These are phyloP conservation scores for Cephalopachus bancanus DNA, from an alignment of 2,797 vertebrate genomes.

Conservation along the genomic window DNA sequence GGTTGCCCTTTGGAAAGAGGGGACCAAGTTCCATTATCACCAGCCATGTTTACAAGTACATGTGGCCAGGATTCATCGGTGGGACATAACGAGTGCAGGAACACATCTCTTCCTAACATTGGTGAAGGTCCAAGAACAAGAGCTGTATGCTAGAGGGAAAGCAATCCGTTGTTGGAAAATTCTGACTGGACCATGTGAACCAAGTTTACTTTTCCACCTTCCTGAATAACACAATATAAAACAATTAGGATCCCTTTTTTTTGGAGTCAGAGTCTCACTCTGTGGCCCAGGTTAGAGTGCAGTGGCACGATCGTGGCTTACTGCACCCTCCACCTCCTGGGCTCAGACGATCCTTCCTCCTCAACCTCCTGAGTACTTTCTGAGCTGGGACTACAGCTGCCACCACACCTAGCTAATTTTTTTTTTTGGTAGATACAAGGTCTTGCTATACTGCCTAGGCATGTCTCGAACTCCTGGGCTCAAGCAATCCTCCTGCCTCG, in stretches of 20 bases:
- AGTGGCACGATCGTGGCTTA: no score
- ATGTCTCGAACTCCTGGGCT: no score
- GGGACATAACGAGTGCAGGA: neutral
- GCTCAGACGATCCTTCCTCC: no score
- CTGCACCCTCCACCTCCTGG: no score
- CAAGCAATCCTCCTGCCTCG: no score
- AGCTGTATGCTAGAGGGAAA: neutral
- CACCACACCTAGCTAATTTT: no score
- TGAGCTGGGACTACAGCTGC: no score
- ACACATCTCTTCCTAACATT: neutral
- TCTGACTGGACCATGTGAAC: neutral
- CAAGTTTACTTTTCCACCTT: neutral
- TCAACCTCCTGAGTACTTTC: no score
- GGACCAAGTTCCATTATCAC: neutral
- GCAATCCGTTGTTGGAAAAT: neutral
- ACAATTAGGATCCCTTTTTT: neutral
- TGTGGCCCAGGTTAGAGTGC: no score
- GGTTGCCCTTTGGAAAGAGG: neutral
- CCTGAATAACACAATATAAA: neutral
- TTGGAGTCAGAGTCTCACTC: no score
- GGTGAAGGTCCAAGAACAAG: neutral
- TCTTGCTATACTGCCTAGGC: no score
- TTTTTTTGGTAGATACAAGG: no score
- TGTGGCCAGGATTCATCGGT: neutral
- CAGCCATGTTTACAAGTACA: neutral